Percentiles rank a stretch among this genome's conserved stretches.
Conservation (phyloP, 2,113 vertebrate genomes). For the Mixornis gularis region DNA sequence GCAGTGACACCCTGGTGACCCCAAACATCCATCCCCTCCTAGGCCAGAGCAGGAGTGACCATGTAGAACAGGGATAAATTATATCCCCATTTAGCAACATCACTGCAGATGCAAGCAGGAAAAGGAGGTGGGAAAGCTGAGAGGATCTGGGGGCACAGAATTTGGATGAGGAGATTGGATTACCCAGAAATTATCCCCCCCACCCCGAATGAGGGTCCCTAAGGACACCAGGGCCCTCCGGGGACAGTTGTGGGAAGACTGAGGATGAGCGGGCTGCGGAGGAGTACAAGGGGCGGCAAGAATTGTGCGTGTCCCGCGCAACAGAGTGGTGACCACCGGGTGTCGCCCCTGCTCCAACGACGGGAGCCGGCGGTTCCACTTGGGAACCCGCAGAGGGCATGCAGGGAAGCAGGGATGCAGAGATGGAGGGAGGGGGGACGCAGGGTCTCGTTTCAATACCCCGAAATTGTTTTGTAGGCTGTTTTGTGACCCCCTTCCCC, state of each 20-base stretch:
- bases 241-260: accelerated
- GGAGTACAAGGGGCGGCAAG: accelerated
- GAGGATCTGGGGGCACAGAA: background rate
- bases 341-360: background rate
- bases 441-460: background rate
- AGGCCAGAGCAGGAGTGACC: background rate
- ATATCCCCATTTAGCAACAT: background rate
- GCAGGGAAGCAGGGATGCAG: background rate
- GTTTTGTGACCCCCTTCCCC: background rate
- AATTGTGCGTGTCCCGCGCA: background rate
- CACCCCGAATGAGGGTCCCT: background rate
- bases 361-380: background rate
- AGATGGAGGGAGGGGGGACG: too few relatives aligned
- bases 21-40: background rate
- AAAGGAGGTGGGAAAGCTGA: background rate
- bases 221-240: background rate
- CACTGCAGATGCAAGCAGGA: accelerated
- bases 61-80: background rate
- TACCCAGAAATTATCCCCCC: accelerated
- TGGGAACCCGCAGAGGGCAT: background rate
- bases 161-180: background rate
- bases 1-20: background rate
- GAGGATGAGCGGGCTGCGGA: accelerated
- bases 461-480: background rate
- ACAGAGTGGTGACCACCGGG: background rate